These are phyloP conservation scores for Anoplius nigerrimus DNA, from an alignment of 2,888 invertebrate genomes.

Conservation along the genomic window DNA sequence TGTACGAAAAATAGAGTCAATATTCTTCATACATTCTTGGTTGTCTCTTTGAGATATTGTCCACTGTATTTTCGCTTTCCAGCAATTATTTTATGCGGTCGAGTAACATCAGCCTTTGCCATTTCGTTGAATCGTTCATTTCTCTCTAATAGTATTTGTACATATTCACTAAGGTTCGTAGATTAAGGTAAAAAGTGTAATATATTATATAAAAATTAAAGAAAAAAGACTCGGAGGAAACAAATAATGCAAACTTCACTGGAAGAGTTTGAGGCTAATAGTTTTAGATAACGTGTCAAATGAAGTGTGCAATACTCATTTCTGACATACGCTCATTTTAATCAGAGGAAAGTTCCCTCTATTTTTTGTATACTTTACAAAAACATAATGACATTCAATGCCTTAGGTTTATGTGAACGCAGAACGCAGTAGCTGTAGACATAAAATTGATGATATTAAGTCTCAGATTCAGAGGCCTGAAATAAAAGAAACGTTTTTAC, in stretches of 20 bases:
- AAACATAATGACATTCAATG: slow-evolving; percentile 53
- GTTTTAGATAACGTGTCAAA: slow-evolving; percentile 20
- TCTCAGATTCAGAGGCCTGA: slow-evolving; percentile 73
- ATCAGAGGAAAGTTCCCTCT: slow-evolving; percentile 35
- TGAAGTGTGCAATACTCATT: slow-evolving; percentile 39
- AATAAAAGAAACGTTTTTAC: slow-evolving; percentile 62
- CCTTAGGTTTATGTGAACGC: slow-evolving; percentile 55
- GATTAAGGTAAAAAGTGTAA: not conserved
- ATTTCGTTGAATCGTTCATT: too few species aligned
- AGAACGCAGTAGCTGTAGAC: slow-evolving; percentile 54
- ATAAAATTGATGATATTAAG: slow-evolving; percentile 63
- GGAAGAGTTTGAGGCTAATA: slow-evolving; percentile 5
- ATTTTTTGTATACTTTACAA: slow-evolving; percentile 46
- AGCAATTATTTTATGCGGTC: too few species aligned
- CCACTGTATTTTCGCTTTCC: not conserved
- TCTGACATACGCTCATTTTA: slow-evolving; percentile 25
- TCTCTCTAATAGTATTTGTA: too few species aligned
- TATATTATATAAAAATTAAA: slow-evolving; percentile 22
- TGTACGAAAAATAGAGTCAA: not conserved
- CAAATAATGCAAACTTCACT: slow-evolving; percentile 37
- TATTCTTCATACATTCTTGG: not conserved
- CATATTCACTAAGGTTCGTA: too few species aligned
- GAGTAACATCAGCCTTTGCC: too few species aligned
- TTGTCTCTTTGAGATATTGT: not conserved
- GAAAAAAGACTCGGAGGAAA: slow-evolving; percentile 34